Percentiles rank a stretch among this genome's conserved stretches.
Evolutionary conservation across 2,888 invertebrate species (phyloP).

Genomic region (Chesias legatella): DNA sequence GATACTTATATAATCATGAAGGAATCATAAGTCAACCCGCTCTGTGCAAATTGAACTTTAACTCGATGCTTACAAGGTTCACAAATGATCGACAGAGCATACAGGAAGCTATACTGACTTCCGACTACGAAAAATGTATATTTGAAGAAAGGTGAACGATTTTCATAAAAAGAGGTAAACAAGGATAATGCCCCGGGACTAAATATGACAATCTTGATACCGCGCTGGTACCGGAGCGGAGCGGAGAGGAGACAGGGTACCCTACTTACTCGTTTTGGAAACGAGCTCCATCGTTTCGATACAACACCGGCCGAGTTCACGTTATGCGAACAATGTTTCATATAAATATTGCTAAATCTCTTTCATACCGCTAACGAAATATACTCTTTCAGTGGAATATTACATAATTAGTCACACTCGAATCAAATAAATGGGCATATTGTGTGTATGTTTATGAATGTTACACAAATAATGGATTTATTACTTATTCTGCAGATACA

Average conservation of each 20-base stretch:
- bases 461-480: too few relatives aligned
- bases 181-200: neutral
- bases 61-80: neutral
- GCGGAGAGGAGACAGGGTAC: slow-evolving; percentile 1
- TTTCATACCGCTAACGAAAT: neutral
- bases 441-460: too few relatives aligned
- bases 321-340: slow-evolving; percentile 2
- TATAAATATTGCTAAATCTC: slow-evolving; percentile 7
- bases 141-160: neutral
- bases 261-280: slow-evolving; percentile 8
- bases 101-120: too few relatives aligned
- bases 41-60: neutral
- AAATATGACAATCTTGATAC: neutral
- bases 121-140: too few relatives aligned
- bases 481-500: too few relatives aligned
- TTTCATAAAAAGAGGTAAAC: slow-evolving; percentile 2
- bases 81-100: neutral
- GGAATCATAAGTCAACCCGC: neutral
- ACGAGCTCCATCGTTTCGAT: slow-evolving; percentile 2
- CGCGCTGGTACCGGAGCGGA: neutral
- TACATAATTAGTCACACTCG: too few relatives aligned
- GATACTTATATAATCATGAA: slow-evolving; percentile 7
- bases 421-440: too few relatives aligned
- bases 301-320: neutral
- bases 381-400: too few relatives aligned